Evolutionary conservation across 2,797 vertebrate genomes (phyloP).

Genomic region (Pipistrellus pipistrellus): DNA sequence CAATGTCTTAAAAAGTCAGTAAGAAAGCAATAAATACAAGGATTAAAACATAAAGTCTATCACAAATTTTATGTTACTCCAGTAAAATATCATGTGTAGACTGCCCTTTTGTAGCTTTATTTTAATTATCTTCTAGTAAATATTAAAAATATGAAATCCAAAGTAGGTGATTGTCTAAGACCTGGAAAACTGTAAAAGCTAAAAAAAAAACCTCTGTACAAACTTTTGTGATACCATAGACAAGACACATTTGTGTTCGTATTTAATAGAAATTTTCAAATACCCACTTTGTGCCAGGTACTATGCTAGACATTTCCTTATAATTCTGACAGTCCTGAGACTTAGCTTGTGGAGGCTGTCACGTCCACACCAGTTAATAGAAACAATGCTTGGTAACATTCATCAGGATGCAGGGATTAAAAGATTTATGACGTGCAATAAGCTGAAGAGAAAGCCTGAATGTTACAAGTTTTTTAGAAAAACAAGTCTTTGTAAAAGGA

Average conservation of each 20-base stretch:
- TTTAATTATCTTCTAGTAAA: neutral
- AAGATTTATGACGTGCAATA: conserved; percentile 49
- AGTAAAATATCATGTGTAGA: neutral
- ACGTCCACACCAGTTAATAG: neutral
- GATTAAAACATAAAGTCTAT: conserved; percentile 1
- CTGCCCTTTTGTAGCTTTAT: neutral
- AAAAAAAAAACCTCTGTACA: neutral
- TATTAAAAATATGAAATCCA: neutral
- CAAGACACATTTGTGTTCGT: neutral
- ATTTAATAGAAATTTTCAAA: neutral
- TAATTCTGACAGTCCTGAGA: neutral
- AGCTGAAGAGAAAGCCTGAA: neutral
- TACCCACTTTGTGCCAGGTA: neutral
- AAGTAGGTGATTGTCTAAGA: neutral
- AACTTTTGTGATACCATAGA: neutral
- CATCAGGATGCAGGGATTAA: neutral
- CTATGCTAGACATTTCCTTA: neutral
- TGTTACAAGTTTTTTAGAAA: conserved; percentile 35
- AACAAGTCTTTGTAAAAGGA: conserved; percentile 50
- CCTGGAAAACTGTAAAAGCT: neutral
- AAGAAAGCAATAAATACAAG: neutral
- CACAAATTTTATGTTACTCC: neutral
- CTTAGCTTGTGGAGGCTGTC: neutral
- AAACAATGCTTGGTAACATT: neutral
- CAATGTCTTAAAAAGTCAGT: neutral